phyloP scores from a whole-genome alignment of 2,888 invertebrate species.

The Flexamia atlantica region DNA sequence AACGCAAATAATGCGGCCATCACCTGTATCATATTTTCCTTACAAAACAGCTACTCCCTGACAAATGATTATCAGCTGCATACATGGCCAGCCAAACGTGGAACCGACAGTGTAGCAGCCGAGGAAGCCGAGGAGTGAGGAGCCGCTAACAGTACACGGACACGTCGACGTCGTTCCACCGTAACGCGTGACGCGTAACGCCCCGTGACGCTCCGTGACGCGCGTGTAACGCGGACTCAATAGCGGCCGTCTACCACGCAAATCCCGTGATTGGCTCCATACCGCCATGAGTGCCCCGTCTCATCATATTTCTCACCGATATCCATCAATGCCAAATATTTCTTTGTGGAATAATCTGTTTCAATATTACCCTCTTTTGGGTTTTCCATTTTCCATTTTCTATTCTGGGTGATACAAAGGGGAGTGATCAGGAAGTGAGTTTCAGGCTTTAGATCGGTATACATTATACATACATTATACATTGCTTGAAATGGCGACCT shows the following conservation, averaged over 20 bases:
- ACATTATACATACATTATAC: too few species aligned
- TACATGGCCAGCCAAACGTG: conserved; percentile 7
- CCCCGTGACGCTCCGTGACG: too few species aligned
- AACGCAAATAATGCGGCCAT: too few species aligned
- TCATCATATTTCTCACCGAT: conserved; percentile 26
- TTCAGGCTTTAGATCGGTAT: too few species aligned
- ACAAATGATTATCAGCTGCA: too few species aligned
- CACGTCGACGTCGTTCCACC: neutral
- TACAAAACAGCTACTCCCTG: too few species aligned
- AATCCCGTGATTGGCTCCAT: neutral
- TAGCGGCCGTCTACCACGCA: neutral
- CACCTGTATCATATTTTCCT: too few species aligned
- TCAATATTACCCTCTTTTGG: too few species aligned
- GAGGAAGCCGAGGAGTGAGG: neutral
- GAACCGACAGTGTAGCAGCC: neutral
- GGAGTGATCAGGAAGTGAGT: too few species aligned
- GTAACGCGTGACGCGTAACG: too few species aligned
- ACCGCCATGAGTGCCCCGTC: conserved; percentile 13
- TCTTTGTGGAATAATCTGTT: neutral
- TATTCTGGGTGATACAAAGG: neutral
- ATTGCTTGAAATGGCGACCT: too few species aligned
- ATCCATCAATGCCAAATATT: conserved; percentile 11
- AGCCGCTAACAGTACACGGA: conserved; percentile 1
- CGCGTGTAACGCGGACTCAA: conserved; percentile 16
- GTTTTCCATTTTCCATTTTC: neutral